phyloP scores from a whole-genome alignment of 2,113 vertebrate species.

The Orcinus orca region DNA sequence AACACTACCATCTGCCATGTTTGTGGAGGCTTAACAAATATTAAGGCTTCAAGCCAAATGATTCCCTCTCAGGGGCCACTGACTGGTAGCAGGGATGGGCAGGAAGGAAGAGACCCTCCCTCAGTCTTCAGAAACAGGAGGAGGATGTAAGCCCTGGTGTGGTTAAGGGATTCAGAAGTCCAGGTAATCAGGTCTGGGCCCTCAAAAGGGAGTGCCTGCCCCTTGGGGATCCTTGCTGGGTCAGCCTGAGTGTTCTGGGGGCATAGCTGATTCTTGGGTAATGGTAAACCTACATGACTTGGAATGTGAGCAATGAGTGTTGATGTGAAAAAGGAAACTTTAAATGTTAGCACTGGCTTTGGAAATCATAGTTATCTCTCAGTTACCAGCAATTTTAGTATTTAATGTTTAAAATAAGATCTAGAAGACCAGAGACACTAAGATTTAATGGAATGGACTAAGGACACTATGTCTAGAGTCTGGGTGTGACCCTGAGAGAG shows the following conservation, averaged over 20 bases:
- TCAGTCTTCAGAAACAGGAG: not conserved
- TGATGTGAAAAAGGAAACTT: conserved; percentile 19
- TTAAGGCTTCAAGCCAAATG: not conserved
- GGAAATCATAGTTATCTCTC: conserved; percentile 19
- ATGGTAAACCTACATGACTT: conserved; percentile 13
- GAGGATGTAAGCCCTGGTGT: not conserved
- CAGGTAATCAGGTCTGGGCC: not conserved
- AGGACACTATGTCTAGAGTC: not conserved
- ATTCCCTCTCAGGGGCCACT: not conserved
- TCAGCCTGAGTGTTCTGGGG: not conserved
- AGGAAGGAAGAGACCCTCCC: not conserved
- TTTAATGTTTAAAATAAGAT: conserved; percentile 40
- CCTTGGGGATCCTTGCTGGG: not conserved
- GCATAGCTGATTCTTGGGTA: not conserved
- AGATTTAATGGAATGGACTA: not conserved
- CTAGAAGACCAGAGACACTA: conserved; percentile 1
- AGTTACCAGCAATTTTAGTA: not conserved
- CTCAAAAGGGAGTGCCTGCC: not conserved
- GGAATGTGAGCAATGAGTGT: not conserved
- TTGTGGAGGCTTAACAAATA: not conserved
- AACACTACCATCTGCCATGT: not conserved
- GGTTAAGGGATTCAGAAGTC: not conserved
- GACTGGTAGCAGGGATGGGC: not conserved
- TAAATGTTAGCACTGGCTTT: conserved; percentile 23
- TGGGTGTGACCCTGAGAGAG: not conserved